These are phyloP conservation scores for Cephus rjabovi DNA, from an alignment of 2,888 invertebrate species.

Conservation along the genomic window DNA sequence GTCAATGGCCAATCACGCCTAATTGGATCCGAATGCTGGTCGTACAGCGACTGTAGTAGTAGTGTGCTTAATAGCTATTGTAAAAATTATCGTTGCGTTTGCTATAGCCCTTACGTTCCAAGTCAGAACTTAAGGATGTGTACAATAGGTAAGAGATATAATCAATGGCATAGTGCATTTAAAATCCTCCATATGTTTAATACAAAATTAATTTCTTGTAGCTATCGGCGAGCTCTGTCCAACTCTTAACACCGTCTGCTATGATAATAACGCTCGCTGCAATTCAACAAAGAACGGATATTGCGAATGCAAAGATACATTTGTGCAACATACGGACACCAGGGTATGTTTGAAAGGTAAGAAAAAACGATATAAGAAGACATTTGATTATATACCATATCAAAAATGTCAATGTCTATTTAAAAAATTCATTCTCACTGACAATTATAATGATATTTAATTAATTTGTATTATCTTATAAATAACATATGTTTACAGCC, in stretches of 20 bases:
- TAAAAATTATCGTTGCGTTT: background rate
- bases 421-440: background rate
- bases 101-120: background rate
- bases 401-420: background rate
- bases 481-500: background rate
- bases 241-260: background rate
- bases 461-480: background rate
- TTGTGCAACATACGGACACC: background rate
- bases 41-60: background rate
- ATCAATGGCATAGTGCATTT: background rate
- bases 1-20: background rate
- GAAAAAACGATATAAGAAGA: background rate
- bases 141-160: background rate
- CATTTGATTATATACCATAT: background rate
- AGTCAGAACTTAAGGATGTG: background rate
- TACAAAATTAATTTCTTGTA: background rate
- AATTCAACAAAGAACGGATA: background rate
- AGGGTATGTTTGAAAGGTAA: background rate
- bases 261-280: background rate
- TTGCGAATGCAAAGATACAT: background rate
- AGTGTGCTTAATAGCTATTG: background rate
- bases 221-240: background rate
- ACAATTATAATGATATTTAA: background rate
- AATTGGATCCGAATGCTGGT: background rate
- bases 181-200: background rate